Evolutionary conservation across 1,140 invertebrate species (phyloP), one percentile per base, ranked within the genome.

Genomic region (Dysdera silvatica): DNA sequence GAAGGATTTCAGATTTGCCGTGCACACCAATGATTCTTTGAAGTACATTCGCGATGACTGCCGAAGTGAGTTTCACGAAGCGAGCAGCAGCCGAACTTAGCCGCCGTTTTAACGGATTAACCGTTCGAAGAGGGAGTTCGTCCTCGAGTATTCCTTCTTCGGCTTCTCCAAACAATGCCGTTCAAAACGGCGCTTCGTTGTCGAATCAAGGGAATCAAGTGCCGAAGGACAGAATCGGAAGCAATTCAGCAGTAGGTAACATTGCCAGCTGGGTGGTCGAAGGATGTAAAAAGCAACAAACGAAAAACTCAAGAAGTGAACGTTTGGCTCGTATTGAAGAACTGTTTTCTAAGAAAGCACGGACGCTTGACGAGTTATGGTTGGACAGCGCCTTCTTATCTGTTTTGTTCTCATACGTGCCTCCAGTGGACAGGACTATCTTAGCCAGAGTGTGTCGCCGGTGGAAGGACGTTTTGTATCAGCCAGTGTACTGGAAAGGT

Each of bases 391-490:
- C 84, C 60, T 94, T 95, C 75, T 81, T 95, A 16, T 80, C 80
- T 29, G 80, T 81, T 61, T 91, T 95, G 77, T 94, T 95, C 77
- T 78, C 84, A 14, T 94, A 91, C 73, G 92, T 95, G 73, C 84
- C 82, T 37, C 77, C 87, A 0, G 81, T 80, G 43, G 91, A 95
- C 68, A 80, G 89, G 61, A 81, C 85, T 37, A 76, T 82, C 4
- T 78, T 94, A 65, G 87, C 89, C n/a, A 75, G 76, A 67, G 85
- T 87, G 31, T 93, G 90, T 76, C 80, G 82, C 61, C 81, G 82
- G 73, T 95, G 91, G 91, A 81, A 88, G 58, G 87, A 91, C 70
- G 80, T 91, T 52, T 77, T 95, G 20, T 95, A 95, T 74, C 82
- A 87, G 20, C 87, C 88, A 0, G 79, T 84, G 37, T 89, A 86